A percentile compares a stretch with the other conserved stretches of the same genome.
These are phyloP conservation scores for Onthophagus taurus DNA, from an alignment of 1,140 invertebrate genomes.

Conservation along the genomic window DNA sequence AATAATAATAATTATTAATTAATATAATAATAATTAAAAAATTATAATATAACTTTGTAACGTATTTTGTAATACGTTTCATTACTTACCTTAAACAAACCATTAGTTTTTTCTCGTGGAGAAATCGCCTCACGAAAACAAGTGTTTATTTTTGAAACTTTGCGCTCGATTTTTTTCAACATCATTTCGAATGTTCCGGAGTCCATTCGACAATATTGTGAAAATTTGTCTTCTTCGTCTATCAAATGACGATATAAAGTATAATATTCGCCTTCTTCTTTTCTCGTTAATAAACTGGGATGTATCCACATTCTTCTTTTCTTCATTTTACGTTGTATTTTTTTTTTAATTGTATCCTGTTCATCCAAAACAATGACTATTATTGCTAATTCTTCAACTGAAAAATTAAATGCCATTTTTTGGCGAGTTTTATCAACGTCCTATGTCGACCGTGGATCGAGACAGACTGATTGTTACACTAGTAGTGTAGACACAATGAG, in stretches of 20 bases:
- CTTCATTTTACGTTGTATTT: not conserved
- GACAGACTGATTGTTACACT: no score
- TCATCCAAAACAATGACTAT: no score
- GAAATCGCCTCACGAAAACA: not conserved
- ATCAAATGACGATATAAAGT: slow-evolving; percentile 1
- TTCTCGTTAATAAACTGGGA: not conserved
- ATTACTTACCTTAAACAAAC: not conserved
- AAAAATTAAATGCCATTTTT: no score
- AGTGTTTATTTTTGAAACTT: no score
- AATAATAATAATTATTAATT: not conserved
- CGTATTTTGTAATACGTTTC: not conserved
- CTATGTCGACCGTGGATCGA: no score
- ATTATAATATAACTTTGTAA: not conserved
- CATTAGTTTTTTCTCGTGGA: slow-evolving; percentile 1
- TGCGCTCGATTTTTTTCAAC: not conserved
- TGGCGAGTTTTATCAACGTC: no score
- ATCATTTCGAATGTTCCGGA: slow-evolving; percentile 1
- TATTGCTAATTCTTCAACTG: no score
- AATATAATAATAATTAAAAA: not conserved
- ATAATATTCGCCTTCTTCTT: no score
- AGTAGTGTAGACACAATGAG: no score
- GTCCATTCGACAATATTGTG: slow-evolving; percentile 1
- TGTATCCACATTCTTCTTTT: slow-evolving; percentile 1
- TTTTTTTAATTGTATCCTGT: not conserved
- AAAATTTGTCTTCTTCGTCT: not conserved